Percentiles rank a stretch among this genome's conserved stretches.
Conservation (phyloP, 1,140 invertebrate species). For the Aphis craccivora region DNA sequence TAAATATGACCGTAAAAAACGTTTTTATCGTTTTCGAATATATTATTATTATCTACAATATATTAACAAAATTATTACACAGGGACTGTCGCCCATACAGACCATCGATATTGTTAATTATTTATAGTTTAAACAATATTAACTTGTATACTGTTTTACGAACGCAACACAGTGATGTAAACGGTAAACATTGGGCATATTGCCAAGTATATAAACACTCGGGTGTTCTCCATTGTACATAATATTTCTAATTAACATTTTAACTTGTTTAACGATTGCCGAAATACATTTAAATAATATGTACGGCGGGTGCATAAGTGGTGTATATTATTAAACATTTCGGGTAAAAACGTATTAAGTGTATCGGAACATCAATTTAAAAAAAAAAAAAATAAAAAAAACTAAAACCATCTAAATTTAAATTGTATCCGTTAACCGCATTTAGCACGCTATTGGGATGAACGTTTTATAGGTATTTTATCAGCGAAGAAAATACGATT, state of each 20-base stretch:
- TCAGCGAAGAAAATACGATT: background rate
- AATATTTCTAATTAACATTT: slow-evolving; percentile 4
- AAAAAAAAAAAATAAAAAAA: background rate
- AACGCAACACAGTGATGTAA: background rate
- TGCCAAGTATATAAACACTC: background rate
- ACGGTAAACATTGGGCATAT: background rate
- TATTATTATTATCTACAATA: no score
- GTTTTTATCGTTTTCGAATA: no score
- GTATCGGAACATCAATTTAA: background rate
- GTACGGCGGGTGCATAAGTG: background rate
- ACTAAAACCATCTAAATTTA: background rate
- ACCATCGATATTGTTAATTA: background rate
- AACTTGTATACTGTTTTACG: background rate
- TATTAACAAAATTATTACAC: background rate
- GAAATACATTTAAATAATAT: background rate
- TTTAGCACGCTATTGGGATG: background rate
- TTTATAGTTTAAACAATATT: background rate
- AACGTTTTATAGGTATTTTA: background rate
- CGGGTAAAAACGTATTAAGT: background rate
- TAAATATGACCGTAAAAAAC: background rate
- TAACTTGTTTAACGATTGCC: background rate
- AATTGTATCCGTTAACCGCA: background rate
- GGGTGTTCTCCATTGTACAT: background rate
- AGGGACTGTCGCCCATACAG: background rate
- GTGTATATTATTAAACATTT: background rate